Evolutionary conservation across 1,140 invertebrate genomes (phyloP), one percentile per base, ranked within the genome.

Genomic region (Drosophila guanche): DNA sequence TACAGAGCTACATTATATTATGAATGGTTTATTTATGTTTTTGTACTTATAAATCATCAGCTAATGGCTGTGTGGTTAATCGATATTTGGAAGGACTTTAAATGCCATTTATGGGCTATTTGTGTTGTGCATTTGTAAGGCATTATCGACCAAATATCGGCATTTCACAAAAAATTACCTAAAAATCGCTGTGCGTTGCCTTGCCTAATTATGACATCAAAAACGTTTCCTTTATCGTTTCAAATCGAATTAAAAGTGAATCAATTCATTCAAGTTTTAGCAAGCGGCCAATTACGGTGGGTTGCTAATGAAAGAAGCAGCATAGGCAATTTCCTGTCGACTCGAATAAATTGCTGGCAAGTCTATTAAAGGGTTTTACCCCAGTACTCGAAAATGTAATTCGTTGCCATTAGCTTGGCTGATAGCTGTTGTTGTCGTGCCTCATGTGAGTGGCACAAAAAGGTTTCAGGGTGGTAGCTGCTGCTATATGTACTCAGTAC

Each of bases 291-390:
- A 66, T 79, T 72, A 63, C 43, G 22, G 5, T 25, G 16, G 37
- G 0, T 20, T 20, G 16, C 16, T 20, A 1, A 37, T 66, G 40
- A 68, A 52, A 48, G 50, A 54, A 62, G 7, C 25, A 14, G 16
- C 51, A 14, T 29, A 29, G 54, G 48, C 27, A 72, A 81, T 76
- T 76, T 76, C 25, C 60, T 14, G 22, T 55, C 27, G 42, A 47
- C 16, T 20, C 29, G 16, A 59, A 16, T 29, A 70, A 70, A 70
- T 70, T 70, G 65, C 40, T 40, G 33, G 67, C 43, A 52, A 67
- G 51, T 27, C 46, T 50, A 51, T 5, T 12, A 23, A 41, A 20
- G 10, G 37, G 50, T 50, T 69, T 69, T 52, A 33, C 50, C 45
- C 6, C 43, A 45, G 43, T 27, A 22, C 42, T 27, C 14, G 10